Percentiles rank a stretch among this genome's conserved stretches.
These are phyloP conservation scores for Epinotia brunnichana DNA, from an alignment of 2,888 invertebrate genomes.

Conservation along the genomic window DNA sequence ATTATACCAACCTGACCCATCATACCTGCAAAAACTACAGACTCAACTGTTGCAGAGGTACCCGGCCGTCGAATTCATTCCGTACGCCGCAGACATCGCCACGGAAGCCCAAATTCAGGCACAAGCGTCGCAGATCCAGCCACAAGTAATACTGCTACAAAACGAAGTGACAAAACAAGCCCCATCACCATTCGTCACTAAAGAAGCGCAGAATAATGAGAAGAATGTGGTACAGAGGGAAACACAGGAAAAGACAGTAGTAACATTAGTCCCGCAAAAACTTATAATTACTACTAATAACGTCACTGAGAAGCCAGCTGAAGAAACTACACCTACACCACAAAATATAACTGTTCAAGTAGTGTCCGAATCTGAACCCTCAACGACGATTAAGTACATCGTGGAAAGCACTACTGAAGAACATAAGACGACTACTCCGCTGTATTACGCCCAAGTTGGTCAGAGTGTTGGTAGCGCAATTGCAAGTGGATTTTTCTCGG, in stretches of 20 bases:
- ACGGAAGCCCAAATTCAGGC: slow-evolving; percentile 44
- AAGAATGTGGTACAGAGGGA: slow-evolving; percentile 75
- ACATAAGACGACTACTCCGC: slow-evolving; percentile 65
- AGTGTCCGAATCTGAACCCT: slow-evolving; percentile 61
- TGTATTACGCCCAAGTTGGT: slow-evolving; percentile 79
- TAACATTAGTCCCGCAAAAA: slow-evolving; percentile 65
- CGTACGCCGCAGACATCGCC: slow-evolving; percentile 67
- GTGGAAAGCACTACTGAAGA: slow-evolving; percentile 63
- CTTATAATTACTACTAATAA: slow-evolving; percentile 54
- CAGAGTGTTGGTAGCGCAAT: slow-evolving; percentile 69
- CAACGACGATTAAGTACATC: slow-evolving; percentile 65
- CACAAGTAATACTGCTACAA: slow-evolving; percentile 62
- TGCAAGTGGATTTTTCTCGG: slow-evolving; percentile 81
- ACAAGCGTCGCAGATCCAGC: slow-evolving; percentile 40
- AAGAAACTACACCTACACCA: slow-evolving; percentile 57
- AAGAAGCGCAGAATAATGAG: slow-evolving; percentile 62
- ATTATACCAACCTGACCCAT: slow-evolving; percentile 81
- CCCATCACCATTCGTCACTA: slow-evolving; percentile 59
- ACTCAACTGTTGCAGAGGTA: slow-evolving; percentile 71
- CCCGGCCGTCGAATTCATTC: slow-evolving; percentile 73
- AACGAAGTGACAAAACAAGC: slow-evolving; percentile 64
- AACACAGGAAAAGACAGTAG: slow-evolving; percentile 66
- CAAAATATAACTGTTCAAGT: slow-evolving; percentile 64
- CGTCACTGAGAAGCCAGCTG: slow-evolving; percentile 59
- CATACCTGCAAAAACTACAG: slow-evolving; percentile 76